phyloP scores from a whole-genome alignment of 1,140 invertebrate genomes.

The Habropoda laboriosa region DNA sequence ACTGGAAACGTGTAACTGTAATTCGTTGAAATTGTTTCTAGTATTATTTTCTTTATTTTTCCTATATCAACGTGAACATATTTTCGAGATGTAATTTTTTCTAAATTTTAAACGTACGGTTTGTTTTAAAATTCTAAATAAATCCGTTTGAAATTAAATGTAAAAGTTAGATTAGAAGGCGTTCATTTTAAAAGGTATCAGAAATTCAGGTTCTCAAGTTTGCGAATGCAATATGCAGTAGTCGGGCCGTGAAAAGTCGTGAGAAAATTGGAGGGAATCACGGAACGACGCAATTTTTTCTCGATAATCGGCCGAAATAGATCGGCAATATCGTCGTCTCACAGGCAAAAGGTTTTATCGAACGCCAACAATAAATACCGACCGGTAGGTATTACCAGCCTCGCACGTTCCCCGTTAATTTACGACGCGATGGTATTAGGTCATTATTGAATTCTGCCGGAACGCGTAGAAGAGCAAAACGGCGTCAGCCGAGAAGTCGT shows the following conservation, averaged over 20 bases:
- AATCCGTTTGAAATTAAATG: no score
- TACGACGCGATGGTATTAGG: slow-evolving; percentile 60
- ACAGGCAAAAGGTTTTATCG: slow-evolving; percentile 62
- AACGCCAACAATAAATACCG: slow-evolving; percentile 68
- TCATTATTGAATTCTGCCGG: slow-evolving; percentile 69
- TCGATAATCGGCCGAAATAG: slow-evolving; percentile 65
- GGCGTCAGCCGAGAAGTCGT: neutral
- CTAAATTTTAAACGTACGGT: no score
- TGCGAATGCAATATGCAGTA: no score
- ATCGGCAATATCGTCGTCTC: slow-evolving; percentile 67
- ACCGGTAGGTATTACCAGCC: slow-evolving; percentile 45
- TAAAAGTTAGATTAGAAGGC: no score
- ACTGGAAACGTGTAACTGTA: neutral
- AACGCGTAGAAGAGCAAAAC: slow-evolving; percentile 34
- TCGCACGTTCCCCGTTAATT: slow-evolving; percentile 66
- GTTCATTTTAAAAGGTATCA: no score
- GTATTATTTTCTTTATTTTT: no score
- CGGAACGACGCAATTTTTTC: slow-evolving; percentile 33
- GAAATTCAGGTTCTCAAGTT: no score
- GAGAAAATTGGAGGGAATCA: neutral
- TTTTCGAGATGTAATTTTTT: neutral
- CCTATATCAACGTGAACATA: neutral
- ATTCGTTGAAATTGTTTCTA: neutral
- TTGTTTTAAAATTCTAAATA: no score
- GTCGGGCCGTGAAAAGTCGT: no score